Evolutionary conservation across 2,113 vertebrate genomes (phyloP).

Genomic region (Phaethon lepturus): DNA sequence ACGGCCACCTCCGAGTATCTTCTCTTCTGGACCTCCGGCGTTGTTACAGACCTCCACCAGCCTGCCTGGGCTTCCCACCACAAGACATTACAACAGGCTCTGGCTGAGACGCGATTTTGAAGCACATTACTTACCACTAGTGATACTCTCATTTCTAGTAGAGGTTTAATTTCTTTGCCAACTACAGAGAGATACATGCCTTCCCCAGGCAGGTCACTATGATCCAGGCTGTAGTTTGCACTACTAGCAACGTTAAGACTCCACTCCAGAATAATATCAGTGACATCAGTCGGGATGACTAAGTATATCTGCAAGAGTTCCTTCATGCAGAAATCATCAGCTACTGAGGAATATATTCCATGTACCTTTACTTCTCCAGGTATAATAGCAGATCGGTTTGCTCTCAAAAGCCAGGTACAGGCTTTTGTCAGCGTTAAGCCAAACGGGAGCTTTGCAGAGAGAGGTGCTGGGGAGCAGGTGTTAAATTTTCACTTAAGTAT

Average conservation of each 20-base stretch:
- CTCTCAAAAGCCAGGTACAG: neutral
- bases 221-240: neutral
- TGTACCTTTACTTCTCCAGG: neutral
- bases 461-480: neutral
- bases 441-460: neutral
- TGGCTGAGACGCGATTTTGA: neutral
- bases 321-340: neutral
- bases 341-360: neutral
- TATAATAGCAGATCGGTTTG: neutral
- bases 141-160: neutral
- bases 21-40: fast-evolving
- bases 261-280: neutral
- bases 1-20: neutral
- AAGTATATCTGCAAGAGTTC: neutral
- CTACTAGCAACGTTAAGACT: neutral
- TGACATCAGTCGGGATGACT: neutral
- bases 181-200: neutral
- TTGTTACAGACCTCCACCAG: neutral
- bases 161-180: conserved; percentile 14
- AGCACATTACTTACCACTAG: neutral
- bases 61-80: neutral
- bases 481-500: neutral
- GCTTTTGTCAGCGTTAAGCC: neutral
- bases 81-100: fast-evolving
- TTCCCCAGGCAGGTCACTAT: neutral